A percentile compares a stretch with the other conserved stretches of the same genome.
These are phyloP conservation scores for Hyles euphorbiae DNA, from an alignment of 1,140 invertebrate species.

Conservation along the genomic window DNA sequence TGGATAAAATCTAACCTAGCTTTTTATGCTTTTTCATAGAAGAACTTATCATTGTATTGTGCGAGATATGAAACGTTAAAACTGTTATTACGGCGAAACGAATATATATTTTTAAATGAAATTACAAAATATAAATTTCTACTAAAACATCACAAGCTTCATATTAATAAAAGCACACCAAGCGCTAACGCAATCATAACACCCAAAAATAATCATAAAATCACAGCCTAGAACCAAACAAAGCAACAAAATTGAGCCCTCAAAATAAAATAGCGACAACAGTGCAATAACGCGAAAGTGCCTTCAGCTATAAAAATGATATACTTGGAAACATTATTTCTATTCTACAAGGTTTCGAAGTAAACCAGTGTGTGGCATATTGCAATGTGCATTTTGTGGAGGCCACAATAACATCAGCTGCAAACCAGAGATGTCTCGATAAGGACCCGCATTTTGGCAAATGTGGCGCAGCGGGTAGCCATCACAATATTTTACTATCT, in stretches of 20 bases:
- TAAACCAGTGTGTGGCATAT: slow-evolving; percentile 6
- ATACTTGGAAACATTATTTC: slow-evolving; percentile 26
- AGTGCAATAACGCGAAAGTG: slow-evolving; percentile 22
- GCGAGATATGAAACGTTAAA: too few relatives aligned
- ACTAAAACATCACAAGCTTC: too few relatives aligned
- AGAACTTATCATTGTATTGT: too few relatives aligned
- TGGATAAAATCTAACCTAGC: too few relatives aligned
- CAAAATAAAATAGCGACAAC: slow-evolving; percentile 12
- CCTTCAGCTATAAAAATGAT: slow-evolving; percentile 31
- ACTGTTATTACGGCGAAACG: too few relatives aligned
- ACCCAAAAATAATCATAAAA: too few relatives aligned
- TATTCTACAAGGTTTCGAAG: slow-evolving; percentile 15
- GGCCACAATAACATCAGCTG: slow-evolving; percentile 35
- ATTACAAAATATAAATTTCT: too few relatives aligned
- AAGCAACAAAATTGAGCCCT: neutral
- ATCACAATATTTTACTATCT: slow-evolving; percentile 72
- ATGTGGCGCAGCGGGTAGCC: slow-evolving; percentile 64
- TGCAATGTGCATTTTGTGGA: slow-evolving; percentile 21
- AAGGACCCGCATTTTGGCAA: slow-evolving; percentile 71
- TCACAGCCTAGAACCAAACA: too few relatives aligned
- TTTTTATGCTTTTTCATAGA: too few relatives aligned
- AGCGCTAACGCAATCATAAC: too few relatives aligned
- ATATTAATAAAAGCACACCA: too few relatives aligned
- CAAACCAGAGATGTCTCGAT: slow-evolving; percentile 49
- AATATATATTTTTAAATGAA: too few relatives aligned